These are phyloP conservation scores for Aphis craccivora DNA, from an alignment of 1,140 invertebrate species.

Conservation along the genomic window DNA sequence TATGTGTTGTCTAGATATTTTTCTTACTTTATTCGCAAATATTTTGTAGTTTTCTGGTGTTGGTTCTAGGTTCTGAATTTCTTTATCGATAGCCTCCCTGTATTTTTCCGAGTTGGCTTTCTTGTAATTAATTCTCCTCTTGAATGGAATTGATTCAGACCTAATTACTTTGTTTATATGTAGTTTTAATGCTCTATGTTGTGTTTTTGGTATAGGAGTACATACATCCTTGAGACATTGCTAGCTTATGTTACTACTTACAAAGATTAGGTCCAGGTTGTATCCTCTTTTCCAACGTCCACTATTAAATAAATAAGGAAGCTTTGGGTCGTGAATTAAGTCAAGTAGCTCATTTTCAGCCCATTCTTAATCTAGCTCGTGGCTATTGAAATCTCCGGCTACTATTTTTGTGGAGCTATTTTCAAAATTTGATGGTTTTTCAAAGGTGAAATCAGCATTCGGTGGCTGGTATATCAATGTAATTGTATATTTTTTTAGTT, in stretches of 20 bases:
- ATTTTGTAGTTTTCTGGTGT: slow-evolving; percentile 12
- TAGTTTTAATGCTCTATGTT: slow-evolving; percentile 35
- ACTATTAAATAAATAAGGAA: slow-evolving; percentile 50
- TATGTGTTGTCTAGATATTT: slow-evolving; percentile 54
- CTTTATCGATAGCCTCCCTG: not conserved
- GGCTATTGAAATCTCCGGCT: slow-evolving; percentile 5
- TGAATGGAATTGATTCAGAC: slow-evolving; percentile 34
- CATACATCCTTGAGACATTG: slow-evolving; percentile 32
- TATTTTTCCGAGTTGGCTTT: slow-evolving; percentile 48
- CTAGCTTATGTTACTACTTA: slow-evolving; percentile 5
- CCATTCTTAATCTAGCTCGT: too few species aligned
- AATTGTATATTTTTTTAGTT: slow-evolving; percentile 14
- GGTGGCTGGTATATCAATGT: slow-evolving; percentile 50
- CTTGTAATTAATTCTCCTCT: slow-evolving; percentile 52
- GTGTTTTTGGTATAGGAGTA: slow-evolving; percentile 43
- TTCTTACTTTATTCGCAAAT: slow-evolving; percentile 43
- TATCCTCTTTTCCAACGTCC: slow-evolving; percentile 55
- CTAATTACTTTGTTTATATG: slow-evolving; percentile 35
- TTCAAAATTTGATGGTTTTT: not conserved
- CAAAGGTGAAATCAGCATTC: not conserved
- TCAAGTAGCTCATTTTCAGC: slow-evolving; percentile 22
- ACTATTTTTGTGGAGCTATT: not conserved
- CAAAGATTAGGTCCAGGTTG: slow-evolving; percentile 53
- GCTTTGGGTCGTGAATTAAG: slow-evolving; percentile 46
- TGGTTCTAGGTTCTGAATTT: slow-evolving; percentile 31